Conservation (phyloP, 2,888 invertebrate genomes). For the Mongoloraphidia duomilia region DNA sequence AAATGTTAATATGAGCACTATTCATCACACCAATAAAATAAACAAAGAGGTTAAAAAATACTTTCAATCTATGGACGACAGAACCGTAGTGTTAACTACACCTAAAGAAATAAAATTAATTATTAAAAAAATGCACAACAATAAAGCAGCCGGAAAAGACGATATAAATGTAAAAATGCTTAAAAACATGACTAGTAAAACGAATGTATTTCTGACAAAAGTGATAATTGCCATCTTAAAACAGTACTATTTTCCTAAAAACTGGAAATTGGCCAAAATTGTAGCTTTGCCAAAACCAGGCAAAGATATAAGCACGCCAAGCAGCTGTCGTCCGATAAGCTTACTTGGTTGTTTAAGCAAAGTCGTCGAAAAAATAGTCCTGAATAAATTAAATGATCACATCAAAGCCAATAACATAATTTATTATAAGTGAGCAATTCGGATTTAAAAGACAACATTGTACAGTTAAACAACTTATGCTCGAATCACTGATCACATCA, state of each 20-base stretch:
- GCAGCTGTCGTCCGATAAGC: conserved; percentile 15
- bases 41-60: neutral
- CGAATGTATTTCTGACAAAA: conserved; percentile 11
- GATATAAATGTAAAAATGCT: conserved; percentile 12
- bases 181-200: conserved; percentile 15
- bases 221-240: conserved; percentile 12
- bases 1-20: neutral
- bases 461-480: conserved; percentile 19
- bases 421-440: conserved; percentile 15
- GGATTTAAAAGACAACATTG: conserved; percentile 20
- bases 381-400: conserved; percentile 10
- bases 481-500: conserved; percentile 18
- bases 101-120: conserved; percentile 9
- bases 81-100: neutral
- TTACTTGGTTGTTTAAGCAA: conserved; percentile 12
- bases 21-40: neutral
- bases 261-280: conserved; percentile 15
- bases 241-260: conserved; percentile 11
- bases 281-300: conserved; percentile 14
- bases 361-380: conserved; percentile 15
- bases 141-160: conserved; percentile 14
- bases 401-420: conserved; percentile 11
- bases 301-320: conserved; percentile 10
- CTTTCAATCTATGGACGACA: neutral
- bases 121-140: conserved; percentile 8